Conservation (phyloP, 2,888 invertebrate species). For the Lasioglossum malachurum region DNA sequence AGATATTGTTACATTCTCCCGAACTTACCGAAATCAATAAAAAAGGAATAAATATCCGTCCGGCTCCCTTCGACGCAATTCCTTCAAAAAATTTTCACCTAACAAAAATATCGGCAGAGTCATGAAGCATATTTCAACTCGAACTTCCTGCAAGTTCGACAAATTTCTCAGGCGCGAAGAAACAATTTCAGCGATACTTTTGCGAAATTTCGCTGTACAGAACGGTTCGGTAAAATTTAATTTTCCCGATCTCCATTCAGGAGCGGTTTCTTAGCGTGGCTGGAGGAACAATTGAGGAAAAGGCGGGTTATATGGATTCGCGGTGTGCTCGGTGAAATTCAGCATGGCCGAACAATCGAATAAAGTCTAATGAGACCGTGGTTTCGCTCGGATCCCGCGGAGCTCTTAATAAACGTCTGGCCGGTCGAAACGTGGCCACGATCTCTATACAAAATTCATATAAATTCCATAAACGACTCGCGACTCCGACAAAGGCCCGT, state of each 20-base stretch:
- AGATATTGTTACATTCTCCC: not conserved
- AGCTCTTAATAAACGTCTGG: not conserved
- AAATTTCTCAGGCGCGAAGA: not conserved
- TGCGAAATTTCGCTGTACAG: not conserved
- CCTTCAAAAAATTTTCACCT: no score
- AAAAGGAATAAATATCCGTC: not conserved
- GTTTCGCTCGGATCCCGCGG: not conserved
- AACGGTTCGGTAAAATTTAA: not conserved
- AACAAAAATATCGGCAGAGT: not conserved
- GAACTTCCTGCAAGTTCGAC: not conserved
- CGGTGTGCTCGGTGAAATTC: not conserved
- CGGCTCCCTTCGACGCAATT: no score
- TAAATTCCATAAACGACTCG: conserved; percentile 9
- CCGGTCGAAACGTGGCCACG: not conserved
- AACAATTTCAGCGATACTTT: not conserved
- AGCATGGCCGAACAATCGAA: not conserved
- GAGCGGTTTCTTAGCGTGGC: not conserved
- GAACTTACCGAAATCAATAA: not conserved
- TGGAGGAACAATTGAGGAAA: not conserved
- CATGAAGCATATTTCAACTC: no score
- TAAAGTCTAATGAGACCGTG: not conserved
- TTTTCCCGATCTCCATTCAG: not conserved
- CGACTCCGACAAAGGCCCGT: not conserved
- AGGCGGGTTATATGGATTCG: not conserved
- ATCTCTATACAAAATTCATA: not conserved